These are phyloP conservation scores for Omphaloscelis lunosa DNA, from an alignment of 2,888 invertebrate genomes.

Conservation along the genomic window DNA sequence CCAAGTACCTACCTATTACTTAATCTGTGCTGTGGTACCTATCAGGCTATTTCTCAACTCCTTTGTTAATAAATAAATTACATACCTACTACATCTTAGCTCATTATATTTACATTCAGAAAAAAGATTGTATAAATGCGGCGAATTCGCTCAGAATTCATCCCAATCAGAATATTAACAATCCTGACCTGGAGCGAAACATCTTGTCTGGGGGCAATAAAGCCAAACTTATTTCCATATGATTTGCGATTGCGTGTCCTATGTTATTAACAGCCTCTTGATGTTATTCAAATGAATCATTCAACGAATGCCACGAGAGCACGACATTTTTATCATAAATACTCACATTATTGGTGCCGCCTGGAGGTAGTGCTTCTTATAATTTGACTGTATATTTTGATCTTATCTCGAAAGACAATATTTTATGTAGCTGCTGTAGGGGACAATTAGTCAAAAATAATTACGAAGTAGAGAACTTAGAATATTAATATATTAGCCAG, in stretches of 20 bases:
- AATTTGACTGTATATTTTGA: conserved; percentile 40
- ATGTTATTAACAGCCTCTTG: conserved; percentile 72
- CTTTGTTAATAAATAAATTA: conserved; percentile 9
- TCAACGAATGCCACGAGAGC: conserved; percentile 68
- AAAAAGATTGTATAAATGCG: conserved; percentile 42
- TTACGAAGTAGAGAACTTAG: conserved; percentile 8
- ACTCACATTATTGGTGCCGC: conserved; percentile 48
- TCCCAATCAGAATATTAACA: conserved; percentile 66
- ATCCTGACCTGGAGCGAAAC: conserved; percentile 79
- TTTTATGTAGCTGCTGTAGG: conserved; percentile 44
- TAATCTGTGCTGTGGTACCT: background rate
- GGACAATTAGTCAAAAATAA: conserved; percentile 20
- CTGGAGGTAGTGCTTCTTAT: conserved; percentile 30
- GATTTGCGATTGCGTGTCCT: conserved; percentile 80
- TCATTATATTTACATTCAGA: background rate
- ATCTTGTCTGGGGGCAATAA: conserved; percentile 70
- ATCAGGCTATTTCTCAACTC: background rate
- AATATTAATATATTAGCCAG: conserved; percentile 8
- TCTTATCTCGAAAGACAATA: conserved; percentile 42
- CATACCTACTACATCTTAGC: background rate
- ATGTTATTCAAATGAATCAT: conserved; percentile 73
- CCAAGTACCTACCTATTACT: background rate
- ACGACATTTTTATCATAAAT: conserved; percentile 66
- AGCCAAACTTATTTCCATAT: conserved; percentile 73
- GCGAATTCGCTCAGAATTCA: conserved; percentile 62